A percentile compares a stretch with the other conserved stretches of the same genome.
These are phyloP conservation scores for Falco concolor DNA, from an alignment of 2,797 vertebrate genomes.

Conservation along the genomic window DNA sequence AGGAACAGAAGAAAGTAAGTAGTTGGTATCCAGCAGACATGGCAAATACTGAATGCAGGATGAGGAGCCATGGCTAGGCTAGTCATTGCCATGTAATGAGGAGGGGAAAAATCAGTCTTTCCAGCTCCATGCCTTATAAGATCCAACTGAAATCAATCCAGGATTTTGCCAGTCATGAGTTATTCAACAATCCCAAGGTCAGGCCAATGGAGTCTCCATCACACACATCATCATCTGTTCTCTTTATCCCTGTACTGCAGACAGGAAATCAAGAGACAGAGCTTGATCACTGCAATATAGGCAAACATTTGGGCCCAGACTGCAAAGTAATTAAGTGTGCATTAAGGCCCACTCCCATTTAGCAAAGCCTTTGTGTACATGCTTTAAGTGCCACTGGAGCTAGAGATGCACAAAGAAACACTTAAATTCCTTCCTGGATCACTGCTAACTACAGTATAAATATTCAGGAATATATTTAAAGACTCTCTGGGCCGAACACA, in stretches of 20 bases:
- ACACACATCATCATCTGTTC: neutral
- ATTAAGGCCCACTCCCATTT: slow-evolving; percentile 6
- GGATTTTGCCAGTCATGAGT: slow-evolving; percentile 10
- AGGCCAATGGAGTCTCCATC: neutral
- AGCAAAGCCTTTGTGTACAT: neutral
- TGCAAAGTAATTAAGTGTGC: slow-evolving; percentile 41
- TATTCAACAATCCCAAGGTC: slow-evolving; percentile 23
- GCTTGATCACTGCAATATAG: neutral
- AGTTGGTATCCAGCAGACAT: neutral
- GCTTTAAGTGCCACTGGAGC: slow-evolving; percentile 11
- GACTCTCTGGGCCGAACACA: neutral
- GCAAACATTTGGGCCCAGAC: slow-evolving; percentile 13
- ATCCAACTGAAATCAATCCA: slow-evolving; percentile 36
- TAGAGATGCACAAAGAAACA: slow-evolving; percentile 2
- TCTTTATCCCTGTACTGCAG: neutral
- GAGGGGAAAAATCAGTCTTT: neutral
- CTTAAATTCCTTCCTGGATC: slow-evolving; percentile 14
- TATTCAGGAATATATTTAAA: neutral
- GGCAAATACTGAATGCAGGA: neutral
- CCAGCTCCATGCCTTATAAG: slow-evolving; percentile 11
- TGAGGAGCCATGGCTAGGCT: neutral
- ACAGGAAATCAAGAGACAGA: slow-evolving; percentile 34
- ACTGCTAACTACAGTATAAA: neutral
- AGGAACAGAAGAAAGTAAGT: neutral
- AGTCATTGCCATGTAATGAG: neutral